Evolutionary conservation across 2,888 invertebrate species (phyloP).

Genomic region (Parnassius smintheus): DNA sequence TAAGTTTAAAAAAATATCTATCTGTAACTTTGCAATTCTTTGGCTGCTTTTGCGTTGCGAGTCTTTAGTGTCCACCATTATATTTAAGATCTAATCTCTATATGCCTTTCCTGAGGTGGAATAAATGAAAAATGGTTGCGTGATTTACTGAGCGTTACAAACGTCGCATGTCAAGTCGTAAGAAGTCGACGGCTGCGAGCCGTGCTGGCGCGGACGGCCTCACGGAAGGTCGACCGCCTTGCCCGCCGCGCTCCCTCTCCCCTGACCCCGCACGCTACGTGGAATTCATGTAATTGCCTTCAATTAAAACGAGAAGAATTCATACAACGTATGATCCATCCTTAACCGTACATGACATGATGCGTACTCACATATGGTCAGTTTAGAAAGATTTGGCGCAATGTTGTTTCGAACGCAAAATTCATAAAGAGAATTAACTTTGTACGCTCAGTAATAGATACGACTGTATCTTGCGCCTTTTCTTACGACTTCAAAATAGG

Average conservation of each 20-base stretch:
- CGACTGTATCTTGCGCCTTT: neutral
- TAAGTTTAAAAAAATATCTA: too few species aligned
- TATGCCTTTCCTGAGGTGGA: neutral
- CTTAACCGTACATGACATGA: constrained; percentile 36
- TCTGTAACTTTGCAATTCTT: too few species aligned
- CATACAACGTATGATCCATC: constrained; percentile 49
- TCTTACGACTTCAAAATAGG: too few species aligned
- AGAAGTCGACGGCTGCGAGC: constrained; percentile 24
- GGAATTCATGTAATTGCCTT: constrained; percentile 77
- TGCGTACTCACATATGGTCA: constrained; percentile 13
- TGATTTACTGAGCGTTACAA: constrained; percentile 25
- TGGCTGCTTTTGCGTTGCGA: too few species aligned
- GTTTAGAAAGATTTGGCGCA: constrained; percentile 1
- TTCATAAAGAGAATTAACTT: neutral
- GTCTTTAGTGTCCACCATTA: too few species aligned
- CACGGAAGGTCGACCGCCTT: constrained; percentile 77
- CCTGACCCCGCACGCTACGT: constrained; percentile 56
- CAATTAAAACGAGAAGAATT: constrained; percentile 71
- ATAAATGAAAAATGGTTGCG: constrained; percentile 8
- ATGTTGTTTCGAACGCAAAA: neutral
- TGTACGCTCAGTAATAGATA: neutral
- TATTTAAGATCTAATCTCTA: too few species aligned
- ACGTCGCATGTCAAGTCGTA: constrained; percentile 27
- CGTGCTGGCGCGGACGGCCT: constrained; percentile 59
- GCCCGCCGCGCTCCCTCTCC: constrained; percentile 36